A percentile compares a stretch with the other conserved stretches of the same genome.
These are phyloP conservation scores for Lapara coniferarum DNA, from an alignment of 2,888 invertebrate genomes.

Conservation along the genomic window DNA sequence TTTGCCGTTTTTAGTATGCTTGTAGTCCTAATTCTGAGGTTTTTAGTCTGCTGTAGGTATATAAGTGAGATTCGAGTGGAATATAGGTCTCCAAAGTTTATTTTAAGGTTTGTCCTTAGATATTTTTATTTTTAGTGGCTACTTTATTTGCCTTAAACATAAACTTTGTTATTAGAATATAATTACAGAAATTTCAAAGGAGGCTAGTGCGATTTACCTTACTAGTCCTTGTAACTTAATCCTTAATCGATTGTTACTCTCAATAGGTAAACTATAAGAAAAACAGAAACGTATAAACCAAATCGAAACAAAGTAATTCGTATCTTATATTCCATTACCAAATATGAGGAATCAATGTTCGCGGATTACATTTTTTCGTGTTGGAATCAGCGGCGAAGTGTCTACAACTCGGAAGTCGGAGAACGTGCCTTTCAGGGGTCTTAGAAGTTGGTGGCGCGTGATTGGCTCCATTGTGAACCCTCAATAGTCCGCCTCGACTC, in stretches of 20 bases:
- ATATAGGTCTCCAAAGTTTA: not conserved
- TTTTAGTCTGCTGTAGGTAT: constrained; percentile 13
- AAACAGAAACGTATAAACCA: not conserved
- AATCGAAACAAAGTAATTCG: not conserved
- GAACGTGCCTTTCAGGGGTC: constrained; percentile 71
- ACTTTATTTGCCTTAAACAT: not conserved
- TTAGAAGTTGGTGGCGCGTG: constrained; percentile 68
- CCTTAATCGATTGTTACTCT: no score
- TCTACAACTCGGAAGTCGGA: constrained; percentile 61
- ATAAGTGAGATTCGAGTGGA: not conserved
- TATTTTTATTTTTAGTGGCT: not conserved
- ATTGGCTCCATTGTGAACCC: constrained; percentile 77
- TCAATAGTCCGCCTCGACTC: constrained; percentile 70
- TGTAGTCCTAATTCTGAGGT: no score
- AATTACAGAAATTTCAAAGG: no score
- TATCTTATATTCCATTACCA: not conserved
- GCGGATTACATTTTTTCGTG: constrained; percentile 53
- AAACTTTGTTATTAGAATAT: no score
- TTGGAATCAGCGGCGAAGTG: constrained; percentile 53
- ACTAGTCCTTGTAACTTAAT: no score
- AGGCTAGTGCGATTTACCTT: no score
- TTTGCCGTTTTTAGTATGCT: constrained; percentile 1
- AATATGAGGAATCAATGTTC: constrained; percentile 35
- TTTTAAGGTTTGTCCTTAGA: not conserved
- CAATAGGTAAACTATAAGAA: not conserved